These are phyloP conservation scores for Sphecodes monilicornis DNA, from an alignment of 2,888 invertebrate genomes.

Conservation along the genomic window DNA sequence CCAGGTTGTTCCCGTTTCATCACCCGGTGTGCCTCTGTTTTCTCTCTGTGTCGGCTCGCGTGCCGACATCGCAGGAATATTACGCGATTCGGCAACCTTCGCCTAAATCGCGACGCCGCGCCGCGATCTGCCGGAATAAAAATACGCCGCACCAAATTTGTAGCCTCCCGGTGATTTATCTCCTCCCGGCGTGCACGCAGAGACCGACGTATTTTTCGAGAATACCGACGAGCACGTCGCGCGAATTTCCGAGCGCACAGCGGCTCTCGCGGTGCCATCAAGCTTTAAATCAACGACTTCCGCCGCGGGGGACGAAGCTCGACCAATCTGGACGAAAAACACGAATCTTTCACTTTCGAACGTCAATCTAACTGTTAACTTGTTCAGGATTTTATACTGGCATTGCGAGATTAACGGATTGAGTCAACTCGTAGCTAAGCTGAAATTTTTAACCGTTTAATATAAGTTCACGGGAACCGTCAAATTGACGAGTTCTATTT, in stretches of 20 bases:
- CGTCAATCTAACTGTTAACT: background rate
- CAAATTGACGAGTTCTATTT: no score
- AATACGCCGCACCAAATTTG: slow-evolving; percentile 55
- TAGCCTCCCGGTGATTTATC: slow-evolving; percentile 52
- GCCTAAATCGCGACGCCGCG: slow-evolving; percentile 49
- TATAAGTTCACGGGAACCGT: no score
- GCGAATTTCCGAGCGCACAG: slow-evolving; percentile 3
- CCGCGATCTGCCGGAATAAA: slow-evolving; percentile 49
- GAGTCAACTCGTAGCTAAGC: no score
- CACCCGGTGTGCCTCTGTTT: background rate
- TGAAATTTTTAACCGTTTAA: background rate
- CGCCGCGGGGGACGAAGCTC: background rate
- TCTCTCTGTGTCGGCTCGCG: slow-evolving; percentile 32
- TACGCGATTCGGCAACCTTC: slow-evolving; percentile 61
- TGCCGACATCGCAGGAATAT: slow-evolving; percentile 71
- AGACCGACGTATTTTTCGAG: slow-evolving; percentile 21
- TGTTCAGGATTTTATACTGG: no score
- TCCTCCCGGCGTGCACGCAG: slow-evolving; percentile 14
- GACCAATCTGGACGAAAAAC: background rate
- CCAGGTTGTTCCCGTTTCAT: background rate
- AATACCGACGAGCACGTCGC: slow-evolving; percentile 18
- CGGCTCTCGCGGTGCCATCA: slow-evolving; percentile 1
- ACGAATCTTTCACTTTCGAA: slow-evolving; percentile 10
- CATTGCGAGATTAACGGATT: background rate
- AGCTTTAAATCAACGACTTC: slow-evolving; percentile 18